Evolutionary conservation across 2,113 vertebrate genomes (phyloP).

Genomic region (Erythrolamprus reginae): DNA sequence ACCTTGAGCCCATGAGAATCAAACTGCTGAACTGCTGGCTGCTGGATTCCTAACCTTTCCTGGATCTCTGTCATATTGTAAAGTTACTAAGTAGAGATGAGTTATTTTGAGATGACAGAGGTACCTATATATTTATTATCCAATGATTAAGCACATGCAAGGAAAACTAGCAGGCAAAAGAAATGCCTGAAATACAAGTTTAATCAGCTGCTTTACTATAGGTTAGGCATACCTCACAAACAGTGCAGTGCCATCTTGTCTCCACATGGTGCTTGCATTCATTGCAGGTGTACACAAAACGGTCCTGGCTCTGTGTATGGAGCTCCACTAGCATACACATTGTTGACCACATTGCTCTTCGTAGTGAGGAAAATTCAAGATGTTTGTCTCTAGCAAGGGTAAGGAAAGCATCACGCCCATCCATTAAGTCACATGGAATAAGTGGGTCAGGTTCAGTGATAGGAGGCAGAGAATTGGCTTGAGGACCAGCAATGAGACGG

Average conservation of each 20-base stretch:
- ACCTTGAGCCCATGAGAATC: too few species aligned
- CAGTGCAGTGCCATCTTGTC: conserved; percentile 95
- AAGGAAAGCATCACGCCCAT: conserved; percentile 96
- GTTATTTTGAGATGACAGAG: background rate
- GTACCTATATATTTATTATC: accelerated
- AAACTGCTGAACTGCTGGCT: too few species aligned
- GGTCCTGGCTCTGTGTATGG: conserved; percentile 96
- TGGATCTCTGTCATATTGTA: background rate
- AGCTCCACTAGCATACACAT: conserved; percentile 98
- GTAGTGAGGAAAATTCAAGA: conserved; percentile 92
- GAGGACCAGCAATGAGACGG: conserved; percentile 88
- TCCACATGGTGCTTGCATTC: conserved; percentile 98
- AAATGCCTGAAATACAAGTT: background rate
- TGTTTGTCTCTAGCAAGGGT: conserved; percentile 96
- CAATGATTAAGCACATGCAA: background rate
- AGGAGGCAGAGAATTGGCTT: conserved; percentile 91
- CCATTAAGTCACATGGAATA: conserved; percentile 96
- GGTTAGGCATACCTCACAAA: conserved; percentile 84
- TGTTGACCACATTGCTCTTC: conserved; percentile 93
- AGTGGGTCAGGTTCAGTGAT: conserved; percentile 87
- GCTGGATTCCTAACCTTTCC: background rate
- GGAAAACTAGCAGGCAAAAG: background rate
- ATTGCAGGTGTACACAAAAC: conserved; percentile 97
- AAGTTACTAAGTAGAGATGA: background rate
- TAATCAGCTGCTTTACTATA: background rate